Conservation (phyloP, 2,888 invertebrate genomes). For the Rhopalosiphum nymphaeae region DNA sequence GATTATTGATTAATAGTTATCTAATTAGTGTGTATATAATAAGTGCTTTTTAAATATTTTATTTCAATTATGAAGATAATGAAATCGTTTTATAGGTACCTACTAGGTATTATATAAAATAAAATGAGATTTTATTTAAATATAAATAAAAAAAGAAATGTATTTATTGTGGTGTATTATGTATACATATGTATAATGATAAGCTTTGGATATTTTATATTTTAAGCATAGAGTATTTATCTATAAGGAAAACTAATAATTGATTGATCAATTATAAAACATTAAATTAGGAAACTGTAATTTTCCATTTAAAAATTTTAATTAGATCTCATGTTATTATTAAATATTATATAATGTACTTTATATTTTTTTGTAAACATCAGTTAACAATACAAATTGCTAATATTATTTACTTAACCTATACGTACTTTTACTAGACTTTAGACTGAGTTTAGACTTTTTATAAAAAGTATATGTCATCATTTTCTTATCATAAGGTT, state of each 20-base stretch:
- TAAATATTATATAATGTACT: neutral
- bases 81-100: neutral
- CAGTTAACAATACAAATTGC: neutral
- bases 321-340: neutral
- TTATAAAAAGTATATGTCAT: neutral
- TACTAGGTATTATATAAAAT: neutral
- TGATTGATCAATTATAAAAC: neutral
- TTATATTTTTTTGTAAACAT: neutral
- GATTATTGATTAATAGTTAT: neutral
- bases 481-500: neutral
- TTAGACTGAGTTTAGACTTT: constrained; percentile 6
- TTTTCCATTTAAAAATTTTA: neutral
- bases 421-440: neutral
- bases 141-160: neutral
- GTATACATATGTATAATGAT: neutral
- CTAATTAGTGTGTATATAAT: neutral
- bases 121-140: neutral
- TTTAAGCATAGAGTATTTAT: neutral
- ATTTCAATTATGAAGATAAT: neutral
- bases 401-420: neutral
- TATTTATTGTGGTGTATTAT: neutral
- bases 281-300: neutral
- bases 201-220: neutral
- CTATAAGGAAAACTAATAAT: neutral
- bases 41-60: neutral